Percentiles rank a stretch among this genome's conserved stretches.
Evolutionary conservation across 2,888 invertebrate genomes (phyloP).

Genomic region (Calephelis perditalis): DNA sequence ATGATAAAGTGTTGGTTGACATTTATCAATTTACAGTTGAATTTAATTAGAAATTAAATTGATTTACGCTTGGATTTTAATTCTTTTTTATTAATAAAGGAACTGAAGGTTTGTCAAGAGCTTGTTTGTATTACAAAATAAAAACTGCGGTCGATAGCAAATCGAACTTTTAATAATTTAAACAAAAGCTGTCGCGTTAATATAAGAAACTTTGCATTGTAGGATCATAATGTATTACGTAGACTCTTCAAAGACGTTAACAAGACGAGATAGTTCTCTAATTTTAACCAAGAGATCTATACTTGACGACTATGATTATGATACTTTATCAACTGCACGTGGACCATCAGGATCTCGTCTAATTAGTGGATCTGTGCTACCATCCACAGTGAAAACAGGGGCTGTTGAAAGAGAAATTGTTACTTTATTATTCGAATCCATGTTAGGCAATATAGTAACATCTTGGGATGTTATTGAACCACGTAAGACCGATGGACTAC

Average conservation of each 20-base stretch:
- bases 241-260: slow-evolving; percentile 55
- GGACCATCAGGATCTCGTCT: slow-evolving; percentile 36
- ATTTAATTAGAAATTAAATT: too few relatives aligned
- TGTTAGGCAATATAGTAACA: slow-evolving; percentile 55
- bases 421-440: slow-evolving; percentile 57
- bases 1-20: too few relatives aligned
- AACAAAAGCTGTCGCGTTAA: too few relatives aligned
- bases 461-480: slow-evolving; percentile 53
- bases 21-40: too few relatives aligned
- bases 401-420: slow-evolving; percentile 55
- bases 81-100: too few relatives aligned
- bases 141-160: too few relatives aligned
- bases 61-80: too few relatives aligned
- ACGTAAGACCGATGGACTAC: slow-evolving; percentile 38
- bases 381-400: slow-evolving; percentile 39
- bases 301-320: slow-evolving; percentile 25
- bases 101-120: too few relatives aligned
- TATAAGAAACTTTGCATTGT: background rate
- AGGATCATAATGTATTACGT: slow-evolving; percentile 49
- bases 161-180: too few relatives aligned
- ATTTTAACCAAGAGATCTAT: slow-evolving; percentile 27
- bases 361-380: slow-evolving; percentile 39
- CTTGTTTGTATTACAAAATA: too few relatives aligned
- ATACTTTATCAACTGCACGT: slow-evolving; percentile 35
- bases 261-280: slow-evolving; percentile 61